Base-by-base conservation (phyloP, 92 coral and sea anemone species). In the Epizoanthus illoricatus region DNA sequence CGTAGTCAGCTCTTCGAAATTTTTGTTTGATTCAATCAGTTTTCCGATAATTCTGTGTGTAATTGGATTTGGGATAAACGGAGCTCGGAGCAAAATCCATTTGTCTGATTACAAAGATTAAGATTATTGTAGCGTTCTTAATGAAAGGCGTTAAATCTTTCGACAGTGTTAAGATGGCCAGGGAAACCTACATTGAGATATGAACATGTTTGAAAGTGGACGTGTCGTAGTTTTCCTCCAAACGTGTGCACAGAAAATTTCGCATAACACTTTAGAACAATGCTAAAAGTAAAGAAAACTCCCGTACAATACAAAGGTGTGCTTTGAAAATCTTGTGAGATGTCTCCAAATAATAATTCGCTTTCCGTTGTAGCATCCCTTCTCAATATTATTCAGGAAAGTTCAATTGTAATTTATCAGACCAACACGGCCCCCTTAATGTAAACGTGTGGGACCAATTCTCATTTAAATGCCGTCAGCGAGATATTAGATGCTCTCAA, bases 41-140 rank as follows among this genome's bases (percentile, higher is more conserved):
- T 76, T 78, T 78, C 82, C 82, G 82, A 78, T 63, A 78, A 66
- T 52, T 63, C 60, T 42, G 66, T 41, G 40, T 63, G 82, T 78
- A 78, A 78, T 63, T 78, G 82, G 82, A 63, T 78, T 78, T 78
- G 21, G 82, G 61, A 78, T 19, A 61, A 39, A 45, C 23, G 71
- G 36, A 64, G 71, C 71, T 78, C 8, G 41, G 41, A 78, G 82
- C 82, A 62, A 78, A 78, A 78, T 7, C 66, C 60, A 78, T 78
- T 78, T 78, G 59, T 41, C 36, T 78, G 67, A 78, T 78, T 42
- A 43, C 28, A 63, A 18, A 78, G 71, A 62, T 78, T 78, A 42
- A n/a, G 33, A n/a, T 61, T 78, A 64, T 62, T 63, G 82, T 63
- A 43, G 42, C 5, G 49, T 68, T 43, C 6, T 41, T 17, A 19